A percentile compares a stretch with the other conserved stretches of the same genome.
These are phyloP conservation scores for Caenorhabditis latens DNA, from an alignment of 1,140 invertebrate species.

Conservation along the genomic window DNA sequence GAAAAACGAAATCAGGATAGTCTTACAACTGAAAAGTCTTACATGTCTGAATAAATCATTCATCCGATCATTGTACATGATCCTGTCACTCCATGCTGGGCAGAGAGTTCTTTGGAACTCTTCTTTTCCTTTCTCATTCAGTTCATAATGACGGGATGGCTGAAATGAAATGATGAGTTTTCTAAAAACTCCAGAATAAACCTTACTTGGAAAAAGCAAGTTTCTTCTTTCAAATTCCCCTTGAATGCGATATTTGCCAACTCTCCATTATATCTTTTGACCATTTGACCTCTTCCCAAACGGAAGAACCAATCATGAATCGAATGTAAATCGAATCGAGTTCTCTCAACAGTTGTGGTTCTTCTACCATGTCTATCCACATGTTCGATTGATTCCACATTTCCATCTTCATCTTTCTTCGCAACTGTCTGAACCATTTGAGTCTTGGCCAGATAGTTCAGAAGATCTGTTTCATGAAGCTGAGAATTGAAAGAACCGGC, in stretches of 20 bases:
- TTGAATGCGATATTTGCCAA: slow-evolving; percentile 61
- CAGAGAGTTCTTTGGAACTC: slow-evolving; percentile 63
- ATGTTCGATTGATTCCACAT: slow-evolving; percentile 57
- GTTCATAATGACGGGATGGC: slow-evolving; percentile 62
- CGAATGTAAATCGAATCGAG: slow-evolving; percentile 60
- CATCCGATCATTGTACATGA: slow-evolving; percentile 62
- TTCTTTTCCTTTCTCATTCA: slow-evolving; percentile 57
- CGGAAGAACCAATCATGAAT: slow-evolving; percentile 66
- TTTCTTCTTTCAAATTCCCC: slow-evolving; percentile 59
- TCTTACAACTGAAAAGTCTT: background rate
- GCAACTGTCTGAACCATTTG: slow-evolving; percentile 56
- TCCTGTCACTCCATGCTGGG: slow-evolving; percentile 62
- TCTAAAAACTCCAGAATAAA: background rate
- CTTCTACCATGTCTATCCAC: slow-evolving; percentile 61
- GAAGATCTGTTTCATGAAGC: slow-evolving; percentile 61
- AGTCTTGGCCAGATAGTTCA: slow-evolving; percentile 59
- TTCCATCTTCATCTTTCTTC: slow-evolving; percentile 58
- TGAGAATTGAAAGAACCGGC: slow-evolving; percentile 65
- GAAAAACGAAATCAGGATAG: background rate
- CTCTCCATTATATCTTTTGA: slow-evolving; percentile 62
- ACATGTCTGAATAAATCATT: slow-evolving; percentile 63
- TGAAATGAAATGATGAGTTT: background rate
- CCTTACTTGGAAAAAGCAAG: slow-evolving; percentile 62
- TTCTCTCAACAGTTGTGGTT: slow-evolving; percentile 61
- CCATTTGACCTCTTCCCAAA: slow-evolving; percentile 65